Base-by-base conservation (phyloP, 2,113 vertebrate genomes). In the Pycnonotus jocosus region DNA sequence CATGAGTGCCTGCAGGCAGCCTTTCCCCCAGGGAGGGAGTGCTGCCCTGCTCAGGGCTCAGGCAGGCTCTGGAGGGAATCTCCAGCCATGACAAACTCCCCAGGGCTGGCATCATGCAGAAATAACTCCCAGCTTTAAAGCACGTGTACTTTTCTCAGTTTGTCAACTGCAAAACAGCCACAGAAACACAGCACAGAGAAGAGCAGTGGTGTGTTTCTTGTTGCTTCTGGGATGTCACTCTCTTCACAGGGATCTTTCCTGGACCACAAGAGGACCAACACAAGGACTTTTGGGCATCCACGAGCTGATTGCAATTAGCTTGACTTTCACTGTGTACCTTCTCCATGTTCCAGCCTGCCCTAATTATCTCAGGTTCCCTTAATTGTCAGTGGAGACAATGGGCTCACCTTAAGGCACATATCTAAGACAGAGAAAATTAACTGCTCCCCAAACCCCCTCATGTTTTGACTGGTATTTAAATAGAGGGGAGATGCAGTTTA, bases 11-110 rank as follows among this genome's bases (percentile, higher is more conserved):
- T 40, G 57, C 51, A 83, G 44, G 7, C 2, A 70, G 35, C 61
- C 13, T 12, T 27, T 37, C 33, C 38, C 45, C 2, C 27, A 0
- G 0, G 33, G 73, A 7, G 1, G 22, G 8, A 74, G 38, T 1
- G 33, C 62, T 66, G 6, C 70, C 57, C 76, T 31, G 0, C 2
- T 2, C 54, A 12, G 56, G 0, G 12, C 58, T 7, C 45, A 68
- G n/a, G 23, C 44, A 40, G 40, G 21, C 74, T 65, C 45, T 48
- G 35, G 1, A n/a, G 78, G 30, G 16, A 2, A 66, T 15, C 69
- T 42, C 57, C 7, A 44, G 66, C 25, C 77, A 38, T 20, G 5
- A 45, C 50, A 72, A n/a, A 4, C 8, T 93, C 81, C 68, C 60
- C 65, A 40, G 57, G 65, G 56, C 4, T 58, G 71, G 18, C 30